Base-by-base conservation (phyloP, 2,113 vertebrate species). In the Sinocyclocheilus maitianheensis region DNA sequence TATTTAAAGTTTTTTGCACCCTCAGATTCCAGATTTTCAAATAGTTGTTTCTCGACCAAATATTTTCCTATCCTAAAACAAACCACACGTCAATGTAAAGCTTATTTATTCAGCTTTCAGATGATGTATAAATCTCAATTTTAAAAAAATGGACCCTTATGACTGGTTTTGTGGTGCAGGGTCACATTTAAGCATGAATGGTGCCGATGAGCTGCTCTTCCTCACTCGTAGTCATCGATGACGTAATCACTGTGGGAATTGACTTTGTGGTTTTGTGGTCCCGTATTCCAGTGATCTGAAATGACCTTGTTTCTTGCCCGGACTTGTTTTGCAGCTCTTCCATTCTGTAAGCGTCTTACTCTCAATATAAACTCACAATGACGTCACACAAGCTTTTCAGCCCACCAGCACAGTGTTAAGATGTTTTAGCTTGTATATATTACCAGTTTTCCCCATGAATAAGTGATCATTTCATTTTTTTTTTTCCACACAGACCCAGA, bases 401-500 rank as follows among this genome's bases (percentile, higher is more conserved):
- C 1, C 6, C 18, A 14, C 65, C 48, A 26, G n/a, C 37, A 24
- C 40, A 53, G 30, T 34, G 18, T 16, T 51, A 53, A 55, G 20
- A 22, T 77, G 79, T 7, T 48, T 75, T 14, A 53, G 24, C 55
- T 84, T 20, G 30, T 80, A 3, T 51, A 76, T 77, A 34, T 77
- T 9, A 55, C 46, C 26, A 22, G 24, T 34, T 77, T 55, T 55
- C 8, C 9, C 76, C 48, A 55, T 55, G 76, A 76, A 43, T 53
- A 26, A 65, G 75, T 69, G 13, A 72, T 2, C 55, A 80, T 43
- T 48, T 34, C 74, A 4, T 87, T 51, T 87, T 40, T n/a, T 85
- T 18, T 46, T 48, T 65, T 30, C 63, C 80, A 58, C 63, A 65
- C 90, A 95, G 94, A 90, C 90, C 60, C 90, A 85, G 10, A 65